Conservation (phyloP, 1,140 invertebrate genomes). For the Brachionus rotundiformis region DNA sequence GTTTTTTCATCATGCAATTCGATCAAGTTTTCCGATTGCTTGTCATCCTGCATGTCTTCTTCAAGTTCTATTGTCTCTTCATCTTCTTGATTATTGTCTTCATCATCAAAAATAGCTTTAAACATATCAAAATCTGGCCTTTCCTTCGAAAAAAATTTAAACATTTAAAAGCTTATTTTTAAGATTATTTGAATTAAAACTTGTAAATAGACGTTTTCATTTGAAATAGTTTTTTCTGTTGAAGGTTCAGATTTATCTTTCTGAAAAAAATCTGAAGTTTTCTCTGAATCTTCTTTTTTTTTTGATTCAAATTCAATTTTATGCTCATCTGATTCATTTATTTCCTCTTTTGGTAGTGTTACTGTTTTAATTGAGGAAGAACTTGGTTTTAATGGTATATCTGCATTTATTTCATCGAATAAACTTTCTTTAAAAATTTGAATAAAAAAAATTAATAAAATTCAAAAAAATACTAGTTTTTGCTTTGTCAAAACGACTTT, state of each 20-base stretch:
- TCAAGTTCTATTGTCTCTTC: background rate
- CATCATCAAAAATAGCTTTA: conserved; percentile 67
- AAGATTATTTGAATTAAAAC: background rate
- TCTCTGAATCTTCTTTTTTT: background rate
- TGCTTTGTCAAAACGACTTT: conserved; percentile 53
- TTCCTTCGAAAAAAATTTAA: conserved; percentile 54
- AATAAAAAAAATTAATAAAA: background rate
- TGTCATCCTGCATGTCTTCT: background rate
- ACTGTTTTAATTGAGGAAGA: background rate
- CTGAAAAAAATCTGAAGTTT: background rate
- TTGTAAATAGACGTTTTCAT: conserved; percentile 43
- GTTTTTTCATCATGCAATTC: background rate
- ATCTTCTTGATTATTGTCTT: conserved; percentile 50
- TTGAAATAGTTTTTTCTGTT: background rate
- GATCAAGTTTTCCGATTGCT: too few relatives aligned
- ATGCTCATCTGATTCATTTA: background rate
- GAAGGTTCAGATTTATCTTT: background rate
- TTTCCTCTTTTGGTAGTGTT: background rate
- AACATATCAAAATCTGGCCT: conserved; percentile 66
- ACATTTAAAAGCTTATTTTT: background rate
- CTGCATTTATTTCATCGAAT: background rate
- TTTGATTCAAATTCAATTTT: conserved; percentile 34
- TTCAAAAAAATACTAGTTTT: conserved; percentile 48
- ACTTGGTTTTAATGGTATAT: background rate
- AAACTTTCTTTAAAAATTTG: conserved; percentile 1